Evolutionary conservation across 1,140 invertebrate species (phyloP), one percentile per base, ranked within the genome.

Genomic region (Magallana ariakensis): DNA sequence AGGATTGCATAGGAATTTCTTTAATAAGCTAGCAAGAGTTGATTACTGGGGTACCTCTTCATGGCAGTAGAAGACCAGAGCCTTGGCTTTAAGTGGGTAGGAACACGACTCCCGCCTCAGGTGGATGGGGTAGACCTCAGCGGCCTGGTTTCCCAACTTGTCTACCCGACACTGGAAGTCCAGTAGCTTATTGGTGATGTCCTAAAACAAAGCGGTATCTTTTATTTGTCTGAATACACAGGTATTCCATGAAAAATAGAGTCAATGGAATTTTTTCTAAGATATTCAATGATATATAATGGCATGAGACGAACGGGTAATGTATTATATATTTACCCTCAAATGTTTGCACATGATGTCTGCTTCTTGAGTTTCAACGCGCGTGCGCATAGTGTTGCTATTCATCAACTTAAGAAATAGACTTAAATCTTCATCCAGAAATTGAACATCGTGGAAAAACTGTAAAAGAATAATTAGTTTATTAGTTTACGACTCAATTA

Each of bases 391-490:
- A 22, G 88, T 87, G 10, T 89, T 90, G 70, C 90, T 91, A 87
- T 92, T 91, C 81, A 93, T 80, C 91, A 92, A 92, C 1, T 85
- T 62, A 19, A 94, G 80, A 62, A 90, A 94, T 11, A 84, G 60
- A n/a, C 90, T 82, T 90, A 94, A 90, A 85, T 93, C 92, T 83
- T 92, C 90, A 62, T 91, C 89, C 33, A 93, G 90, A 80, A 92
- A 92, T 58, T 89, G 89, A 7, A 91, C 88, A 81, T 93, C 92
- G 85, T 93, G 91, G 85, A 91, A 92, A 87, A 91, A 93, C 93
- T 93, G 88, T 19, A 90, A 85, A n/a, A 54, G 46, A 82, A 82
- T 15, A 53, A 5, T 62, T 3, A 16, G 8, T 62, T 46, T 46
- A 46, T 46, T 2, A 46, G 33, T 46, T 46, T 46, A 46, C 2